A percentile compares a stretch with the other conserved stretches of the same genome.
These are phyloP conservation scores for Halocaridina rubra DNA, from an alignment of 2,888 invertebrate genomes.

Conservation along the genomic window DNA sequence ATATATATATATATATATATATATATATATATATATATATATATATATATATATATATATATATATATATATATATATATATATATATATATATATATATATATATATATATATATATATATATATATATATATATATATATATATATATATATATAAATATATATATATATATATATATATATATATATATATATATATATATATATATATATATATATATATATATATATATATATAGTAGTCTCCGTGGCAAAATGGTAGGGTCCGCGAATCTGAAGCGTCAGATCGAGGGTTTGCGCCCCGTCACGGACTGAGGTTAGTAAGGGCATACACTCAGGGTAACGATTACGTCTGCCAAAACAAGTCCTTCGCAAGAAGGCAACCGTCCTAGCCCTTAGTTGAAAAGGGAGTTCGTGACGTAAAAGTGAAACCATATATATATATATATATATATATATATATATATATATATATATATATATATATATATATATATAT, in stretches of 20 bases:
- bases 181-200: constrained; percentile 18
- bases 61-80: constrained; percentile 9
- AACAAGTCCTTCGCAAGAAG: no score
- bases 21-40: constrained; percentile 6
- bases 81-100: constrained; percentile 24
- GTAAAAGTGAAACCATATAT: no score
- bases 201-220: constrained; percentile 16
- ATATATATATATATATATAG: constrained; percentile 28
- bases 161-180: constrained; percentile 17
- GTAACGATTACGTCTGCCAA: no score
- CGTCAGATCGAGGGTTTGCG: no score
- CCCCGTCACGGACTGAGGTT: no score
- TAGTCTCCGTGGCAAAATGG: no score
- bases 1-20: constrained; percentile 15
- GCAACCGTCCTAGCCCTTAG: no score
- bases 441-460: background rate
- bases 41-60: constrained; percentile 34
- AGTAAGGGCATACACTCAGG: no score
- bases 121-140: constrained; percentile 15
- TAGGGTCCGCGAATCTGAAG: no score
- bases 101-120: constrained; percentile 20
- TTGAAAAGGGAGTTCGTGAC: no score
- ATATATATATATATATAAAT: constrained; percentile 15
- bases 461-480: constrained; percentile 24
- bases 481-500: constrained; percentile 18